Evolutionary conservation across 2,888 invertebrate genomes (phyloP).

Genomic region (Limnephilus marmoratus): DNA sequence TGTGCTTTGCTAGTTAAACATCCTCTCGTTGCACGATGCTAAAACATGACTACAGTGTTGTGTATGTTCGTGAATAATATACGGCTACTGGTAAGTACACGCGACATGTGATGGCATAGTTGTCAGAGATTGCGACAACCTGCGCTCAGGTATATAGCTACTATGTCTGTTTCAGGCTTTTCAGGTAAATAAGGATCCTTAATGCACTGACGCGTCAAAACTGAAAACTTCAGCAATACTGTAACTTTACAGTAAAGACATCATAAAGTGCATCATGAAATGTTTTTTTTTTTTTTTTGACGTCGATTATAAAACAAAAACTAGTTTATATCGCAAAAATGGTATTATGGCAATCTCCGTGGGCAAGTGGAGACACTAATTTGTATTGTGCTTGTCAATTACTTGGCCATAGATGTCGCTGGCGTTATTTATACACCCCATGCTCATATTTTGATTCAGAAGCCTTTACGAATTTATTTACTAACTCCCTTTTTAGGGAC

Average conservation of each 20-base stretch:
- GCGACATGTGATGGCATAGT: conserved; percentile 23
- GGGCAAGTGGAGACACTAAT: too few relatives aligned
- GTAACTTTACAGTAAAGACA: neutral
- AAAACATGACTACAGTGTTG: neutral
- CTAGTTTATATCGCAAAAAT: too few relatives aligned
- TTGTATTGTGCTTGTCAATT: too few relatives aligned
- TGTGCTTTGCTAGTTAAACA: neutral
- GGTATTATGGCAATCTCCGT: too few relatives aligned
- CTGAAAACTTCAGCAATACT: neutral
- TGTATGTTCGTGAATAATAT: neutral
- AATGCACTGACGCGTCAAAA: neutral
- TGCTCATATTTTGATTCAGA: too few relatives aligned
- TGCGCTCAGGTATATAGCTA: neutral
- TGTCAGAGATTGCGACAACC: neutral
- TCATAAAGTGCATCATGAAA: too few relatives aligned
- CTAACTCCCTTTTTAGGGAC: too few relatives aligned
- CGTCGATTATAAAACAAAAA: too few relatives aligned
- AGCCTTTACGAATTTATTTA: too few relatives aligned
- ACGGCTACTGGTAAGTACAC: neutral
- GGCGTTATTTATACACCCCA: too few relatives aligned
- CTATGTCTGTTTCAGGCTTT: neutral
- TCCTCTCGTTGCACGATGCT: neutral
- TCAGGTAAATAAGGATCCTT: neutral
- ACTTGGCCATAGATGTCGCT: too few relatives aligned
- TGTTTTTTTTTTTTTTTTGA: too few relatives aligned